Percentiles rank a stretch among this genome's conserved stretches.
Evolutionary conservation across 2,113 vertebrate genomes (phyloP).

Genomic region (Trichomycterus rosablanca): DNA sequence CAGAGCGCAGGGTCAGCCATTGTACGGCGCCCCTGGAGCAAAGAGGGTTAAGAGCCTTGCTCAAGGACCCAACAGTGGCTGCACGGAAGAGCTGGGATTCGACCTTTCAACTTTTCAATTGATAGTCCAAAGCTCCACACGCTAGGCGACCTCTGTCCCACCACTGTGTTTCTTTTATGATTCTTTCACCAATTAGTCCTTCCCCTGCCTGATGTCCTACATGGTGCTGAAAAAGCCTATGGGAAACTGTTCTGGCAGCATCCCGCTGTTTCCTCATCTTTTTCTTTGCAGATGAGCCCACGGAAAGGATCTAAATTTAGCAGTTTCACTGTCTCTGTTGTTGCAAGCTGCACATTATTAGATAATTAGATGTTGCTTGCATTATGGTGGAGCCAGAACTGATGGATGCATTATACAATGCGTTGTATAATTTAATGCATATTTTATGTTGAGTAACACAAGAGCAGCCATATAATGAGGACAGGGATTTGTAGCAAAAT

Average conservation of each 20-base stretch:
- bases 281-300: constrained; percentile 26
- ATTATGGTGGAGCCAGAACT: constrained; percentile 22
- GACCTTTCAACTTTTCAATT: too few species aligned
- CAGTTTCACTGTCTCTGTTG: background rate
- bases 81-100: too few species aligned
- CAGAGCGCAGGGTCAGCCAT: too few species aligned
- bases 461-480: background rate
- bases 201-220: background rate
- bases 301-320: constrained; percentile 34
- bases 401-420: constrained; percentile 58
- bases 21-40: too few species aligned
- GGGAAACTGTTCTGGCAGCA: constrained; percentile 9
- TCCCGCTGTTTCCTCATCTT: constrained; percentile 23
- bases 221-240: constrained; percentile 16
- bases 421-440: constrained; percentile 66
- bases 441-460: constrained; percentile 58
- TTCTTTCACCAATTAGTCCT: background rate
- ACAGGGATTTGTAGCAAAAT: constrained; percentile 13
- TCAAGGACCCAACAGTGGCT: too few species aligned
- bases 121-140: too few species aligned
- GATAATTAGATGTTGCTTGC: constrained; percentile 57
- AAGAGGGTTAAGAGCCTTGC: too few species aligned
- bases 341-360: constrained; percentile 51
- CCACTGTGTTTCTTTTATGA: constrained; percentile 5
- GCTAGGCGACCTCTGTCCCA: too few species aligned